Conservation (phyloP, 1,140 invertebrate species). For the Mercenaria mercenaria region DNA sequence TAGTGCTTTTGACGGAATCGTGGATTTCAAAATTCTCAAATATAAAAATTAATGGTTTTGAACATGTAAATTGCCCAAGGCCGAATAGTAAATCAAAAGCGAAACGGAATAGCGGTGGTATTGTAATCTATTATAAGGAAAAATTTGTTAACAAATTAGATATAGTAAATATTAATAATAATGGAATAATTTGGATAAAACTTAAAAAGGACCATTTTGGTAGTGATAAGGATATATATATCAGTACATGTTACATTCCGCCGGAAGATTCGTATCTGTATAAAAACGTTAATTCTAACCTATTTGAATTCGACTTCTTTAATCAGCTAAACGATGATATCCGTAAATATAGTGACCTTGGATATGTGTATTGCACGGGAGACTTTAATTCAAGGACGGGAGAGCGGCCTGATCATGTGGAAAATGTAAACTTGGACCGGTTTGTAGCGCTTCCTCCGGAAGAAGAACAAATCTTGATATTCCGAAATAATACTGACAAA, state of each 20-base stretch:
- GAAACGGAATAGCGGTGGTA: conserved; percentile 1
- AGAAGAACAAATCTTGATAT: background rate
- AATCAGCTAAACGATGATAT: background rate
- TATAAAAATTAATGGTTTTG: background rate
- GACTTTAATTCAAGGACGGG: conserved; percentile 9
- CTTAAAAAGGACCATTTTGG: conserved; percentile 1
- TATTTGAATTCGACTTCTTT: conserved; percentile 4
- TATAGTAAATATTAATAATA: background rate
- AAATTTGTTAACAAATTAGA: background rate
- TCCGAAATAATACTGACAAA: background rate
- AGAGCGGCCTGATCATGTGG: background rate
- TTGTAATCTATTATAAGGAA: conserved; percentile 17
- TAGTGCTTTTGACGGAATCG: conserved; percentile 2
- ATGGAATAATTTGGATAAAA: background rate
- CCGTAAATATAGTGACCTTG: conserved; percentile 18
- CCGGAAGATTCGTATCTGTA: background rate
- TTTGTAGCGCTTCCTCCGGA: background rate
- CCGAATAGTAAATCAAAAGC: background rate
- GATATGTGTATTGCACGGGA: background rate
- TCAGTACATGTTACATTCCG: background rate
- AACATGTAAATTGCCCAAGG: background rate
- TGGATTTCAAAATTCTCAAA: background rate
- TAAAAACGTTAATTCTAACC: background rate
- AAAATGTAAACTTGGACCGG: conserved; percentile 17
- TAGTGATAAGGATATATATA: background rate